phyloP scores from a whole-genome alignment of 2,113 vertebrate genomes.

The Bos indicus region DNA sequence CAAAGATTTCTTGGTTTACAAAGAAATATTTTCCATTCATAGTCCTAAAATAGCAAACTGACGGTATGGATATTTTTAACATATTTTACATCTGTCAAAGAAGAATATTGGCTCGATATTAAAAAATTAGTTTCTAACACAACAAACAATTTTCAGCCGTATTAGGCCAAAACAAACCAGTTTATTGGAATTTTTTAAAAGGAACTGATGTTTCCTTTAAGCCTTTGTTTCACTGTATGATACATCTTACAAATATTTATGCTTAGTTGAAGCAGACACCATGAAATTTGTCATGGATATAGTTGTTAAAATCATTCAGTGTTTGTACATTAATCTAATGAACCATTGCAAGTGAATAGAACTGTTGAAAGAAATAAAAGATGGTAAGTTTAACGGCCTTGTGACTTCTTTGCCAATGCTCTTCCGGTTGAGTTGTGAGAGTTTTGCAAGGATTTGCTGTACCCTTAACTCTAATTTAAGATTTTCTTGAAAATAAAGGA shows the following conservation, averaged over 20 bases:
- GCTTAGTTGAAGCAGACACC: not conserved
- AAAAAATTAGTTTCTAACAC: conserved; percentile 6
- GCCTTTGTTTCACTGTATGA: conserved; percentile 46
- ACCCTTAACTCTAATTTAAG: not conserved
- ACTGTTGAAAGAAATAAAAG: conserved; percentile 17
- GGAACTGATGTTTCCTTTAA: conserved; percentile 19
- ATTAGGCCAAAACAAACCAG: not conserved
- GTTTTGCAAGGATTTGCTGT: not conserved
- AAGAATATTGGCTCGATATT: not conserved
- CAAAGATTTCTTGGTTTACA: not conserved
- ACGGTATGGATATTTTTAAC: not conserved
- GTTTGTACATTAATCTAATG: not conserved
- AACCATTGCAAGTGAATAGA: not conserved
- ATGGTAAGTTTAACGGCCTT: not conserved
- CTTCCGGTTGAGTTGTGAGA: not conserved
- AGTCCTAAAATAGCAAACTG: conserved; percentile 13
- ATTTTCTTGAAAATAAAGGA: not conserved
- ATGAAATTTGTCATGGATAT: not conserved
- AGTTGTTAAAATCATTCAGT: conserved; percentile 4
- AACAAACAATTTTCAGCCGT: not conserved
- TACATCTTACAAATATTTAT: conserved; percentile 52
- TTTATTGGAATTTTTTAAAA: conserved; percentile 27
- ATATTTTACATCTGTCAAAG: not conserved
- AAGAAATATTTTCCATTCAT: conserved; percentile 18
- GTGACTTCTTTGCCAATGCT: not conserved